Conservation (phyloP, 2,113 vertebrate genomes). For the Mus spicilegus region DNA sequence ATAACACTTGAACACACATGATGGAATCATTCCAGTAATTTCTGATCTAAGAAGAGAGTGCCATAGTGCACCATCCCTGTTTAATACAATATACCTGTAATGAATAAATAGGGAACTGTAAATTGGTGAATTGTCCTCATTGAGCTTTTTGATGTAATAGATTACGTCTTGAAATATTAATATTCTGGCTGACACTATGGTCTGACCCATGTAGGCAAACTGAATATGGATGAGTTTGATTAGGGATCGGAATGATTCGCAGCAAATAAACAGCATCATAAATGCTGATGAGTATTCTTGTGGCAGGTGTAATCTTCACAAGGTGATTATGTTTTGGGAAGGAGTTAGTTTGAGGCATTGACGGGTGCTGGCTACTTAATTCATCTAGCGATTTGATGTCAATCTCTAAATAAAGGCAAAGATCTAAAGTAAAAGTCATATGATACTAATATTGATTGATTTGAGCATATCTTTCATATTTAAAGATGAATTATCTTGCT, state of each 20-base stretch:
- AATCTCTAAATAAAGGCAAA: conserved; percentile 35
- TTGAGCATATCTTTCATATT: not conserved
- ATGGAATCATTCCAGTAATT: not conserved
- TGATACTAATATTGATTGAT: conserved; percentile 35
- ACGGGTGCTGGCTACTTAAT: conserved; percentile 2
- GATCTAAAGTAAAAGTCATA: conserved; percentile 43
- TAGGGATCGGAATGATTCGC: conserved; percentile 66
- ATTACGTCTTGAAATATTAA: conserved; percentile 78
- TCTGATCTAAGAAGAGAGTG: conserved; percentile 40
- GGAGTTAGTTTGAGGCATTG: conserved; percentile 31
- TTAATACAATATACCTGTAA: conserved; percentile 47
- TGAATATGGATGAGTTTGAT: conserved; percentile 77
- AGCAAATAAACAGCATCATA: conserved; percentile 72
- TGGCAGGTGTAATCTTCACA: conserved; percentile 58
- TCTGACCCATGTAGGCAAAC: conserved; percentile 68
- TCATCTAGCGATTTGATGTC: not conserved
- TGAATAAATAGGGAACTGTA: conserved; percentile 62
- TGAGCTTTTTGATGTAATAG: conserved; percentile 57
- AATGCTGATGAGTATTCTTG: conserved; percentile 55
- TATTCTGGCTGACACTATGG: conserved; percentile 63
- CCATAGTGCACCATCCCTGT: not conserved
- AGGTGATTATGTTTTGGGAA: conserved; percentile 27
- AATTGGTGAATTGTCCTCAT: conserved; percentile 62
- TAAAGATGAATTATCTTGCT: conserved; percentile 15
- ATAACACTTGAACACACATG: conserved; percentile 29